Evolutionary conservation across 2,888 invertebrate genomes (phyloP).

Genomic region (Troides oblongomaculatus): DNA sequence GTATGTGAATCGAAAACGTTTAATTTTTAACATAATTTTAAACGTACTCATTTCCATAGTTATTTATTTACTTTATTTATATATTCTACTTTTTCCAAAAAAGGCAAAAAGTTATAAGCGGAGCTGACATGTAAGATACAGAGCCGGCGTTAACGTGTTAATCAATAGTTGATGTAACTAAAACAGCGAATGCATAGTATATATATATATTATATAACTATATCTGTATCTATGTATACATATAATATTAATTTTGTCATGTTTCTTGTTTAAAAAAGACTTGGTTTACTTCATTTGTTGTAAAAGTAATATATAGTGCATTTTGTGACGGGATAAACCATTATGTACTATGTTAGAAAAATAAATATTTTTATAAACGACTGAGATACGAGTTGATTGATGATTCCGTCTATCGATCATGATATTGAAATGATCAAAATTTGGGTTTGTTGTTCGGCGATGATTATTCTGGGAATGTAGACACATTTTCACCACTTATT

Average conservation of each 20-base stretch:
- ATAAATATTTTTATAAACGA: constrained; percentile 35
- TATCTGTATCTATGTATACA: constrained; percentile 7
- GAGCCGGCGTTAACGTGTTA: constrained; percentile 31
- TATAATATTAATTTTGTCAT: constrained; percentile 34
- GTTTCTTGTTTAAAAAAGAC: constrained; percentile 38
- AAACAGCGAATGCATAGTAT: constrained; percentile 43
- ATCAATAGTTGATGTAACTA: constrained; percentile 43
- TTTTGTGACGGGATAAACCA: constrained; percentile 11
- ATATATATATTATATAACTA: background rate
- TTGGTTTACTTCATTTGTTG: constrained; percentile 36
- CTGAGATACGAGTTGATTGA: constrained; percentile 29
- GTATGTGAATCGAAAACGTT: too few relatives aligned
- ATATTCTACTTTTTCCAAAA: too few relatives aligned
- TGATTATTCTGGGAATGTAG: background rate
- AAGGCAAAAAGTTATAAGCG: too few relatives aligned
- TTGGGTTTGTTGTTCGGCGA: constrained; percentile 1
- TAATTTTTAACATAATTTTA: too few relatives aligned
- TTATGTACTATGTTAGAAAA: constrained; percentile 22
- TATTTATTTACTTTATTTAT: too few relatives aligned
- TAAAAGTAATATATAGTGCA: constrained; percentile 25
- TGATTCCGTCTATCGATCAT: constrained; percentile 29
- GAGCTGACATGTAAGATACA: too few relatives aligned
- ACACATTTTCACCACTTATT: background rate
- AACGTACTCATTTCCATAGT: too few relatives aligned
- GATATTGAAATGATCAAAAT: constrained; percentile 12